Evolutionary conservation across 1,140 invertebrate genomes (phyloP).

Genomic region (Oreohelix idahoensis): DNA sequence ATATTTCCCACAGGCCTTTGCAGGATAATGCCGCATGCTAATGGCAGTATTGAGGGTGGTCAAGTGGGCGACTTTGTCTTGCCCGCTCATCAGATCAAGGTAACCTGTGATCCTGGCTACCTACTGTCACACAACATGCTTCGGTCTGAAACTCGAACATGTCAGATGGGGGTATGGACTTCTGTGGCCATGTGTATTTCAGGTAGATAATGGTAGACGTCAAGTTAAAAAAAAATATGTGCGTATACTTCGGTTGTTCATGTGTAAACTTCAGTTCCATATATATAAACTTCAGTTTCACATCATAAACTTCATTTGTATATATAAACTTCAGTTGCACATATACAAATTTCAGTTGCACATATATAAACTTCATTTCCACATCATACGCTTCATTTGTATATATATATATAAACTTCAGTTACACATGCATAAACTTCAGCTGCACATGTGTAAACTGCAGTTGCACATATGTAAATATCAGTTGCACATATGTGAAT

Average conservation of each 20-base stretch:
- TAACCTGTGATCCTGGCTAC: constrained; percentile 30
- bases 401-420: too few species aligned
- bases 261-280: too few species aligned
- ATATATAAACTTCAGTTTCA: neutral
- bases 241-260: too few species aligned
- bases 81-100: neutral
- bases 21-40: neutral
- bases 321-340: too few species aligned
- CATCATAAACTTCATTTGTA: neutral
- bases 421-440: too few species aligned
- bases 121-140: neutral
- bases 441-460: too few species aligned
- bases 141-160: neutral
- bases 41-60: neutral
- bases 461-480: too few species aligned
- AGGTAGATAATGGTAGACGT: too few species aligned
- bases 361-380: too few species aligned
- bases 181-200: neutral
- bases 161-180: neutral
- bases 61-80: neutral
- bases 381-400: neutral
- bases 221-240: too few species aligned
- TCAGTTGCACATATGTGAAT: neutral
- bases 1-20: constrained; percentile 26
- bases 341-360: too few species aligned